phyloP scores from a whole-genome alignment of 1,140 invertebrate genomes.

The Solenopsis invicta region DNA sequence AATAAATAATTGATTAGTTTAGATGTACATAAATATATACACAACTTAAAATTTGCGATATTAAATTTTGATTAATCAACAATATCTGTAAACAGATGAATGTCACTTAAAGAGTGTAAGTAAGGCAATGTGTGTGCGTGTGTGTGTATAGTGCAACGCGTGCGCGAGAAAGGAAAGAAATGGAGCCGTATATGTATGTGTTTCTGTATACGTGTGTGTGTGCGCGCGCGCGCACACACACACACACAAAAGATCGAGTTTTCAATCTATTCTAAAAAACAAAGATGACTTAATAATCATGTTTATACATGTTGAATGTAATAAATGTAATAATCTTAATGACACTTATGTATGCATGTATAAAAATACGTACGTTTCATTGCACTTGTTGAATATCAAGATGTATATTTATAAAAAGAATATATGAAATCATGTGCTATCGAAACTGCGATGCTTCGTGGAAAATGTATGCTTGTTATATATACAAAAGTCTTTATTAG shows the following conservation, averaged over 20 bases:
- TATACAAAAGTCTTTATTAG: background rate
- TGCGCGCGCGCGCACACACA: background rate
- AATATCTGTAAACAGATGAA: background rate
- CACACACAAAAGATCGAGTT: background rate
- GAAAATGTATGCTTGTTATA: slow-evolving; percentile 23
- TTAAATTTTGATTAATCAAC: slow-evolving; percentile 9
- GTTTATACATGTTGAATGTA: background rate
- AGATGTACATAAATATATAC: too few relatives aligned
- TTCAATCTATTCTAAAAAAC: background rate
- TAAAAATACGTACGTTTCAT: too few relatives aligned
- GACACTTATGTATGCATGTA: background rate
- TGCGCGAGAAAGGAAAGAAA: background rate
- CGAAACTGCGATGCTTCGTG: background rate
- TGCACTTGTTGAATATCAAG: too few relatives aligned
- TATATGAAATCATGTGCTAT: background rate
- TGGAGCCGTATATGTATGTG: background rate
- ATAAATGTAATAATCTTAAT: slow-evolving; percentile 6
- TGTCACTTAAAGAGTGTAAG: background rate
- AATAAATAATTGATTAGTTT: background rate
- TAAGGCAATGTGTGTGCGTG: background rate
- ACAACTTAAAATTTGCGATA: background rate
- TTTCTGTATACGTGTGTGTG: background rate
- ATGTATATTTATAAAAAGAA: slow-evolving; percentile 30
- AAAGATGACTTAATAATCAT: slow-evolving; percentile 1
- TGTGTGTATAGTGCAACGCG: background rate